Evolutionary conservation across 2,797 vertebrate genomes (phyloP).

Genomic region (Poecilia wingei): DNA sequence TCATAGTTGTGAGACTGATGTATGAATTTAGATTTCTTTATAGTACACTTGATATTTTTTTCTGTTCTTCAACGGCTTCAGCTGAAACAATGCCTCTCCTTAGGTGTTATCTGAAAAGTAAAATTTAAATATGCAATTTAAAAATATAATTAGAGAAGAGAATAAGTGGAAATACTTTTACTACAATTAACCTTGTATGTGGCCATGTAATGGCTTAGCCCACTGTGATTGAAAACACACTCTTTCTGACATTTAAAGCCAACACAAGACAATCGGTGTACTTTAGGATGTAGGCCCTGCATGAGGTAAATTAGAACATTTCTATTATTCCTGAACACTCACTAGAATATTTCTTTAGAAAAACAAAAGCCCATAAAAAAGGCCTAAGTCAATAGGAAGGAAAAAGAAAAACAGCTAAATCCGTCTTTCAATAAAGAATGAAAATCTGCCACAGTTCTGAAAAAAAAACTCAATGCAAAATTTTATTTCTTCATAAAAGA

Average conservation of each 20-base stretch:
- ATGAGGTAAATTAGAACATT: slow-evolving; percentile 84
- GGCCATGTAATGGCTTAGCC: slow-evolving; percentile 84
- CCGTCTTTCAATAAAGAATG: slow-evolving; percentile 31
- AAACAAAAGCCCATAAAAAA: slow-evolving; percentile 72
- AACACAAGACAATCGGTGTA: slow-evolving; percentile 77
- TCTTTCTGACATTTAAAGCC: slow-evolving; percentile 84
- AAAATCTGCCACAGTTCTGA: slow-evolving; percentile 52
- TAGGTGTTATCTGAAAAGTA: slow-evolving; percentile 77
- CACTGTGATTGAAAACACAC: slow-evolving; percentile 84
- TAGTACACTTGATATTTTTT: slow-evolving; percentile 35
- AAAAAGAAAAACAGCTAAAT: slow-evolving; percentile 44
- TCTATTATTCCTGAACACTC: slow-evolving; percentile 80
- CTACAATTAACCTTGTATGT: slow-evolving; percentile 86
- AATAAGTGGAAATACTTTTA: slow-evolving; percentile 80
- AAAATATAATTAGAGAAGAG: slow-evolving; percentile 79
- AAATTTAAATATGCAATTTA: slow-evolving; percentile 78
- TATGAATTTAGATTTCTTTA: slow-evolving; percentile 64
- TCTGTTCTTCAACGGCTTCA: slow-evolving; percentile 54
- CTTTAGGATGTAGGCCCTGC: slow-evolving; percentile 75
- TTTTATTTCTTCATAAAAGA: slow-evolving; percentile 64
- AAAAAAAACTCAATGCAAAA: slow-evolving; percentile 31
- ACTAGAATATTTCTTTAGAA: slow-evolving; percentile 69
- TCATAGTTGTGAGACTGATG: slow-evolving; percentile 61
- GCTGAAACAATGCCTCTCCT: slow-evolving; percentile 72
- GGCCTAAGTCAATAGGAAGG: slow-evolving; percentile 54